Evolutionary conservation across 1,140 invertebrate genomes (phyloP), one percentile per base, ranked within the genome.

Genomic region (Anastrepha ludens): DNA sequence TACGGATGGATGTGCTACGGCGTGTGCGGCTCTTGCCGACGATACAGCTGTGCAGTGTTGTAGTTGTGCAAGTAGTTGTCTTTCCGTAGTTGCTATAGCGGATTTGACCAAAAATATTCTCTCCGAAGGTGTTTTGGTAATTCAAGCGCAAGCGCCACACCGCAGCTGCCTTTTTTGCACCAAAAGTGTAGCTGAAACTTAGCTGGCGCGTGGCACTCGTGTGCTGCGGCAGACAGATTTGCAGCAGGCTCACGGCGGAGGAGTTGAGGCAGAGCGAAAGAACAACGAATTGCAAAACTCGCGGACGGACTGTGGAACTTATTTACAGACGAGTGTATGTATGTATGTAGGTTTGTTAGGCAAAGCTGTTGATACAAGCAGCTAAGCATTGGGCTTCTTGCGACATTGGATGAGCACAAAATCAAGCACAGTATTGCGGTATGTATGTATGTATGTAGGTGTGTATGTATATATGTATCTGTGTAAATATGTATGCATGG

Each of bases 181-280:
- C 74, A 55, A 20, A 81, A 81, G 47, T 81, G 47, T 81, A 81
- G 47, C 74, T 81, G 74, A 50, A 58, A 55, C 74, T 81, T 29
- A 81, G 47, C 74, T 81, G 74, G 74, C 74, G 74, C 74, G 74
- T 81, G 74, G 74, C 74, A 81, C 29, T 81, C 74, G 74, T 81
- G 74, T 81, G 74, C 74, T 81, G 67, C 39, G 39, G 15, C 41
- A 5, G 13, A 47, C 41, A 39, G 20, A 62, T 62, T 9, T 62
- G 60, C 5, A 17, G 60, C 15, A 62, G 15, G n/a, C 60, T 5
- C 29, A 39, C 67, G 7, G 17, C 44, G 17, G 15, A 55, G 6
- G 50, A 55, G 50, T 55, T 55, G 50, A 55, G 1, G 47, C 3
- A 67, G 20, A 15, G 47, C 5, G n/a, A 50, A 50, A 11, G 13